A percentile compares a stretch with the other conserved stretches of the same genome.
These are phyloP conservation scores for Heterocephalus glaber DNA, from an alignment of 2,113 vertebrate genomes.

Conservation along the genomic window DNA sequence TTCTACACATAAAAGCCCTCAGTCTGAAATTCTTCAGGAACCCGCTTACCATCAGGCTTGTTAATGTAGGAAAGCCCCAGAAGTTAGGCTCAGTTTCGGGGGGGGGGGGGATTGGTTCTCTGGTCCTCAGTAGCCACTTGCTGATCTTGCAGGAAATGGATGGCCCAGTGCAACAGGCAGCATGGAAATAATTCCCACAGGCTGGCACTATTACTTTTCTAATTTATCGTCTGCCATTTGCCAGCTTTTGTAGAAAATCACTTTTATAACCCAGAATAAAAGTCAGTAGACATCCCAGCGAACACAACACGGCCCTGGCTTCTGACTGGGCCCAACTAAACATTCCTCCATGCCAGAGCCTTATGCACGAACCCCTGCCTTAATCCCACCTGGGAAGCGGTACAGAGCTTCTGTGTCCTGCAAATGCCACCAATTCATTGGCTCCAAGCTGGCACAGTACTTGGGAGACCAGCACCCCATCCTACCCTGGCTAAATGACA, in stretches of 20 bases:
- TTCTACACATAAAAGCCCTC: background rate
- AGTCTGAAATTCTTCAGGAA: background rate
- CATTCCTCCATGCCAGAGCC: background rate
- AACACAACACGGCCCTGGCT: background rate
- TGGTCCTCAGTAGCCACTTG: background rate
- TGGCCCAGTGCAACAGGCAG: background rate
- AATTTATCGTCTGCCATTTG: background rate
- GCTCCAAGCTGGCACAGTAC: background rate
- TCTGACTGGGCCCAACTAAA: background rate
- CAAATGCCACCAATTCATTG: accelerated
- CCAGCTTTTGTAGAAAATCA: slow-evolving; percentile 28
- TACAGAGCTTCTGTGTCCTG: background rate
- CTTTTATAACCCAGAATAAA: slow-evolving; percentile 11
- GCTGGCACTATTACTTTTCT: background rate
- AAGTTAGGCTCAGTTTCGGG: background rate
- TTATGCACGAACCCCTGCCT: background rate
- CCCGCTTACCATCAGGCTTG: background rate
- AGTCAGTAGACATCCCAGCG: slow-evolving; percentile 12
- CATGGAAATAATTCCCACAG: background rate
- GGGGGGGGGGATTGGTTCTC: background rate
- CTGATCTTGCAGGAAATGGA: background rate
- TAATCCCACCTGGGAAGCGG: background rate
- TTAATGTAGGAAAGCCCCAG: background rate
- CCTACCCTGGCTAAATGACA: background rate
- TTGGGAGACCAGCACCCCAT: background rate